These are phyloP conservation scores for Eupleurogrammus muticus DNA, from an alignment of 2,797 vertebrate species.

Conservation along the genomic window DNA sequence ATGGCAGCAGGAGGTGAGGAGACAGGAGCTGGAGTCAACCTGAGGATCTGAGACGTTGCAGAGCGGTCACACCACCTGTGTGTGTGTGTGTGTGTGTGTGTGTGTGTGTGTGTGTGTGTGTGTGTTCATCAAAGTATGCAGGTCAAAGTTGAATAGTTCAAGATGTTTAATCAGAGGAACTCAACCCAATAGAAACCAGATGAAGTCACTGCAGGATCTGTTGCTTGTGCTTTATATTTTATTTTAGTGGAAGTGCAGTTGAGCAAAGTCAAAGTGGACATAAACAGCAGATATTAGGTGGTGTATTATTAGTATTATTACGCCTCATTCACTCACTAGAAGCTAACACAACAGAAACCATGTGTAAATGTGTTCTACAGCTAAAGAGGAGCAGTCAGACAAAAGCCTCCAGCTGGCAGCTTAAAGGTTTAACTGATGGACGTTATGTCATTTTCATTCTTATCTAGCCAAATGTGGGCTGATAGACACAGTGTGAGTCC, in stretches of 20 bases:
- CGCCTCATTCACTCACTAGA: too few relatives aligned
- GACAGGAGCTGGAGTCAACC: too few relatives aligned
- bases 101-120: background rate
- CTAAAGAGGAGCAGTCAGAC: background rate
- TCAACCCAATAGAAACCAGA: background rate
- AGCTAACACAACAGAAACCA: too few relatives aligned
- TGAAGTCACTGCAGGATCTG: too few relatives aligned
- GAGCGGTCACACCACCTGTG: background rate
- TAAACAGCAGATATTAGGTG: too few relatives aligned
- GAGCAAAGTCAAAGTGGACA: too few relatives aligned
- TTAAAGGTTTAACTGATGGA: conserved; percentile 21
- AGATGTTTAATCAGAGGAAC: background rate
- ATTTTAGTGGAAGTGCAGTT: too few relatives aligned
- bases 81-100: background rate
- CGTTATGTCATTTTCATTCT: conserved; percentile 37
- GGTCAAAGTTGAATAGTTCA: background rate
- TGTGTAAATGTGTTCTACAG: too few relatives aligned
- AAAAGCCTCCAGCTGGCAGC: background rate
- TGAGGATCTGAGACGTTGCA: background rate
- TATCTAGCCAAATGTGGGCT: conserved; percentile 67
- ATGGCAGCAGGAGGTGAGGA: background rate
- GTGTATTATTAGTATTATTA: too few relatives aligned
- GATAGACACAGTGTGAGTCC: conserved; percentile 18
- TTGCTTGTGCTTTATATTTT: too few relatives aligned
- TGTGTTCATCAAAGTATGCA: background rate